Evolutionary conservation across 2,888 invertebrate species (phyloP), one percentile per base, ranked within the genome.

Genomic region (Stenodema calcarata): DNA sequence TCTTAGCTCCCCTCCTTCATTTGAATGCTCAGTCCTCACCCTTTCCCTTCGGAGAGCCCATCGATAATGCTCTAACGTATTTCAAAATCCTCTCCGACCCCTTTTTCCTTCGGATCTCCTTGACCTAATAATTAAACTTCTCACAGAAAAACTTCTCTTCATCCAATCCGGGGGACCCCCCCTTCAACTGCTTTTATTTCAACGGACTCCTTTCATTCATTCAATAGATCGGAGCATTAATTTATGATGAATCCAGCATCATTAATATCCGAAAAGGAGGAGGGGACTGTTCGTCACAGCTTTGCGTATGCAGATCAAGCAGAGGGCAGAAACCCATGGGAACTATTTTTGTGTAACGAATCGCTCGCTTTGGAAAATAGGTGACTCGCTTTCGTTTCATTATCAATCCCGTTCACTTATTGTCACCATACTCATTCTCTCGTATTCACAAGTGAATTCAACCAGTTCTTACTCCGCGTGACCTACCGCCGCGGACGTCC

Each of bases 51-150:
- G 9, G 44, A 78, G n/a, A n/a, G 16, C 50, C 44, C 47, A 80
- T 80, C 50, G 80, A 73, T 80, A 50, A 30, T 50, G 30, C 80
- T 80, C 78, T 54, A 80, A 80, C 80, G 54, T 80, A 80, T 80
- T 80, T 80, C 80, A 80, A 80, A 80, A 80, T 80, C 54, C 80
- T 50, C 30, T 80, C 50, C 28, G 27, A 41, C 78, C 78, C 78
- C 47, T 28, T 47, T 35, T 28, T 50, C 78, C 27, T 44, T 14
- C 54, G 80, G 47, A 50, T 80, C 47, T 80, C 50, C 80, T 80
- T 80, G 80, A 80, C 80, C 80, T 80, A 47, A 50, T 80, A 80
- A 80, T 80, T 80, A 80, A 80, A 80, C 50, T 80, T 80, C 80
- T 80, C 80, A 80, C 80, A 80, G 80, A 80, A 73, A 73, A 73